Evolutionary conservation across 2,113 vertebrate species (phyloP).

Genomic region (Istiophorus platypterus): DNA sequence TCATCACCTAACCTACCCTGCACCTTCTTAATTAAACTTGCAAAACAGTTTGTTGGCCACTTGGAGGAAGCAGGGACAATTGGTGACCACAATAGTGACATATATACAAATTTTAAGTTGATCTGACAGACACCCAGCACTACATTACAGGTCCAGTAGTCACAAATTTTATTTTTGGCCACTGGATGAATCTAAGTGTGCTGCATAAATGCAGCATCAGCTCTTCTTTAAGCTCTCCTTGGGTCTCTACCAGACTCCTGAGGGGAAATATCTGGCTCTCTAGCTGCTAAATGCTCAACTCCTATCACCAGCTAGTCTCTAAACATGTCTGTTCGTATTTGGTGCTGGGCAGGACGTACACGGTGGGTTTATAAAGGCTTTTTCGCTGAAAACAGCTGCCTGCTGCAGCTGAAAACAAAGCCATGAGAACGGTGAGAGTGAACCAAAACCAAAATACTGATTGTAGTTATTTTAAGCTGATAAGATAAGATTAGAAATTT

Average conservation of each 20-base stretch:
- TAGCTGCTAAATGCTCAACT: neutral
- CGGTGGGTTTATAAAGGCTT: neutral
- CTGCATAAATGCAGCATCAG: too few species aligned
- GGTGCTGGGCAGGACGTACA: too few species aligned
- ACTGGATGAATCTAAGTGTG: neutral
- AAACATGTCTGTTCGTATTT: neutral
- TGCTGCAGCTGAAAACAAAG: neutral
- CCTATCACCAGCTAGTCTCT: neutral
- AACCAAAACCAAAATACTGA: conserved; percentile 2
- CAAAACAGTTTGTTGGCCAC: neutral
- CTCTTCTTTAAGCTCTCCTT: neutral
- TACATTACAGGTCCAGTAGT: neutral
- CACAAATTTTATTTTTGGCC: neutral
- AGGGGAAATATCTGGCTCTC: neutral
- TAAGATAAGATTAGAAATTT: neutral
- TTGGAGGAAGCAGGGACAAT: neutral
- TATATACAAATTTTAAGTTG: neutral
- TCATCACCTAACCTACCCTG: neutral
- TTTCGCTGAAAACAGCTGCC: neutral
- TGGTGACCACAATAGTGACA: neutral
- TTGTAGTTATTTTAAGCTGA: neutral
- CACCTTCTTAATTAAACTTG: neutral
- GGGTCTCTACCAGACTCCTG: conserved; percentile 3
- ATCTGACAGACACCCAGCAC: neutral
- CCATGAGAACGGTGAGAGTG: neutral